phyloP scores from a whole-genome alignment of 2,113 vertebrate genomes.

The Siniperca knerii region DNA sequence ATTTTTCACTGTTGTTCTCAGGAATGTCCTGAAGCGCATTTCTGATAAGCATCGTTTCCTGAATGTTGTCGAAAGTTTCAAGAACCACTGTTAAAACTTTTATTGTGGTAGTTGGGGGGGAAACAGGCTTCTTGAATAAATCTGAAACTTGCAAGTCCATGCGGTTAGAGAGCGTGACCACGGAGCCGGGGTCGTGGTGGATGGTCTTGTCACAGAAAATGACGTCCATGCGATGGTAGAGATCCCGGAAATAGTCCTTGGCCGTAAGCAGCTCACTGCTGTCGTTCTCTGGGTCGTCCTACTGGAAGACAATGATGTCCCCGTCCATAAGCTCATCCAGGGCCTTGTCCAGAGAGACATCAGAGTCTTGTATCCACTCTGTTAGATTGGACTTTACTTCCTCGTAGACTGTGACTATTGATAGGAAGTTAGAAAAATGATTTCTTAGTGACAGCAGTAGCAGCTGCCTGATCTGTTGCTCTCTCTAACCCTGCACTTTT shows the following conservation, averaged over 20 bases:
- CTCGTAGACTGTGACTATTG: slow-evolving; percentile 69
- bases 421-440: no score
- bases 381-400: slow-evolving; percentile 99
- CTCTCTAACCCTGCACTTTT: no score
- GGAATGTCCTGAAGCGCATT: neutral
- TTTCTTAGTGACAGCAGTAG: no score
- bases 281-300: slow-evolving; percentile 98
- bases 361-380: slow-evolving; percentile 99
- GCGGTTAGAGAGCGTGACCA: slow-evolving; percentile 98
- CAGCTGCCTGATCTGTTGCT: no score
- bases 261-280: slow-evolving; percentile 96
- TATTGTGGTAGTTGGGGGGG: neutral
- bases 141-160: slow-evolving; percentile 88
- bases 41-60: neutral
- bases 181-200: slow-evolving; percentile 98
- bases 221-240: slow-evolving; percentile 98
- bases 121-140: neutral
- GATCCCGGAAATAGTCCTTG: slow-evolving; percentile 98
- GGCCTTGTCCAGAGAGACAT: slow-evolving; percentile 99
- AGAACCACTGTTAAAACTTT: neutral
- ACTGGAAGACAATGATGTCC: slow-evolving; percentile 99
- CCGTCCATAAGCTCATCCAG: slow-evolving; percentile 99
- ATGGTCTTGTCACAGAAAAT: slow-evolving; percentile 99
- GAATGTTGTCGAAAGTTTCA: neutral
- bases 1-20: no score